A percentile compares a stretch with the other conserved stretches of the same genome.
Evolutionary conservation across 2,888 invertebrate species (phyloP).

Genomic region (Cheilosia impressa): DNA sequence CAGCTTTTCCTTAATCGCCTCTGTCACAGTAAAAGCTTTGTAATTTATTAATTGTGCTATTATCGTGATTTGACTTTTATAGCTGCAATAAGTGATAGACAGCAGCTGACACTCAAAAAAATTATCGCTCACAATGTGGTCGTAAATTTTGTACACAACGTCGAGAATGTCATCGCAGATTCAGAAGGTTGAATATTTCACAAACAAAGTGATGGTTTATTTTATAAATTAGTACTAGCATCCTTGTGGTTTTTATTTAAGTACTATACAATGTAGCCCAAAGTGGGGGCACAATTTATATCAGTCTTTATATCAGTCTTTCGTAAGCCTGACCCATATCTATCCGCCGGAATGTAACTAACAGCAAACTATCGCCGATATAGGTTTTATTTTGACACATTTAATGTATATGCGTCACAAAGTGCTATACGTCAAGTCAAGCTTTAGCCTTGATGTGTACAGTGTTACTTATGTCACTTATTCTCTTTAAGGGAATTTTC

Average conservation of each 20-base stretch:
- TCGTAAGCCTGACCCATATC: neutral
- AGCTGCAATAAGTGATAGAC: slow-evolving; percentile 66
- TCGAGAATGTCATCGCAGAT: neutral
- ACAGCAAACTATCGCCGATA: neutral
- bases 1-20: slow-evolving; percentile 53
- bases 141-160: slow-evolving; percentile 10
- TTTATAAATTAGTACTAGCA: neutral
- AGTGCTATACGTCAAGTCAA: slow-evolving; percentile 45
- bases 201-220: neutral
- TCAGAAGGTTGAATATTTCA: slow-evolving; percentile 4
- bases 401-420: slow-evolving; percentile 48
- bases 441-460: neutral
- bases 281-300: too few relatives aligned
- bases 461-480: slow-evolving; percentile 5
- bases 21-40: slow-evolving; percentile 68
- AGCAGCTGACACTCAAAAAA: slow-evolving; percentile 63
- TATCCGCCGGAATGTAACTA: neutral
- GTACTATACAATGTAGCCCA: neutral
- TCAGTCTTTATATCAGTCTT: neutral
- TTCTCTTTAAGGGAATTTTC: slow-evolving; percentile 44
- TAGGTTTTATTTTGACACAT: slow-evolving; percentile 8
- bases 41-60: slow-evolving; percentile 60
- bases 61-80: slow-evolving; percentile 70
- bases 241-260: neutral
- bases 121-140: slow-evolving; percentile 37